Base-by-base conservation (phyloP, 1,140 invertebrate species). In the Lepidostoma basale region DNA sequence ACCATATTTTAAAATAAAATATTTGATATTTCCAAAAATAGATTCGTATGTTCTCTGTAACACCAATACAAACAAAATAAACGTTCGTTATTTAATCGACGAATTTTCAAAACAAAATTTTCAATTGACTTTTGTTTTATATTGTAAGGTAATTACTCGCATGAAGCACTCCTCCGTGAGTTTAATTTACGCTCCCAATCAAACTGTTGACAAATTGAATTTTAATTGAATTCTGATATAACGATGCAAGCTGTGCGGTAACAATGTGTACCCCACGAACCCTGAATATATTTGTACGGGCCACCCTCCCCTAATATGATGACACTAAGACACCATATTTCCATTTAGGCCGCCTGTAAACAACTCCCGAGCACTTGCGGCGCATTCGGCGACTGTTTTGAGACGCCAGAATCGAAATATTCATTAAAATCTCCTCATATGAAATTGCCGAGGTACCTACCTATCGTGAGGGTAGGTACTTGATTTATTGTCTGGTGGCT, bases 301-400 rank as follows among this genome's bases (percentile, higher is more conserved):
- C 45, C n/a, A 49, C 4, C 22, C 45, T 22, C 26, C 52, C 65
- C 36, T 60, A 69, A 69, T 70, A 73, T 63, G 67, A 67, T 73
- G 71, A 73, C 45, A 49, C 22, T 23, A 49, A 6, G 20, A 49
- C 71, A 73, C 67, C 71, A 70, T 73, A 73, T 73, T 73, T 73
- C 71, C 58, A 73, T 73, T 73, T 67, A 70, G 68, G 20, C 62
- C 67, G 56, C 62, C 67, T 25, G 70, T 72, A 72, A 68, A 72
- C 70, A 72, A 62, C 66, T 72, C 67, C 36, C 54, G 25, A 72
- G 62, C 70, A 72, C 70, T 72, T 72, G 70, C 62, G 70, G 70
- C 66, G 65, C 66, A 68, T 67, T 68, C 67, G 33, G 58, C 42
- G 70, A 67, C 52, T 28, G 30, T 26, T 59, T 47, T 18, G 58